Percentiles rank a stretch among this genome's conserved stretches.
These are phyloP conservation scores for Ursus arctos DNA, from an alignment of 2,113 vertebrate species.

Conservation along the genomic window DNA sequence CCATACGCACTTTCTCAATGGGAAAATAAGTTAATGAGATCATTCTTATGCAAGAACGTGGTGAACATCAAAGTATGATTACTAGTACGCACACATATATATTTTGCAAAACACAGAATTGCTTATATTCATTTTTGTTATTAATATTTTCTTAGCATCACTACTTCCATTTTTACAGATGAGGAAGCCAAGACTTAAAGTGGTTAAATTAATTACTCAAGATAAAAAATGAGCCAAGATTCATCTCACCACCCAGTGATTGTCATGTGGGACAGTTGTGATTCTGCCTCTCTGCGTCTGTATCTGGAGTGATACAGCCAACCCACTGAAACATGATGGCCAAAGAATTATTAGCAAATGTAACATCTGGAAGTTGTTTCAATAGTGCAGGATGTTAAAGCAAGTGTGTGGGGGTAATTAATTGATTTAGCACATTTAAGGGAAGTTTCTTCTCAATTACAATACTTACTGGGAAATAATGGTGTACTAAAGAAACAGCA, in stretches of 20 bases:
- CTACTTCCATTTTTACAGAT: not conserved
- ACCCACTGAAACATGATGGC: conserved; percentile 41
- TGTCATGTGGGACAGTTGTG: not conserved
- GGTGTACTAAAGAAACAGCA: conserved; percentile 57
- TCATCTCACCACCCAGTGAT: not conserved
- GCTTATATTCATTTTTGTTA: not conserved
- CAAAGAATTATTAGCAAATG: conserved; percentile 67
- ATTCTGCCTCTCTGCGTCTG: not conserved
- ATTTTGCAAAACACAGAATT: conserved; percentile 46
- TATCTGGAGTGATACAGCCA: not conserved
- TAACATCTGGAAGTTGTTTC: conserved; percentile 84
- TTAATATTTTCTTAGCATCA: not conserved
- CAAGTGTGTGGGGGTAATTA: conserved; percentile 79
- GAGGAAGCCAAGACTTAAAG: not conserved
- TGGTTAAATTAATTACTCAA: not conserved
- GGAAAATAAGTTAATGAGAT: conserved; percentile 72
- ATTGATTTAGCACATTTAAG: conserved; percentile 85
- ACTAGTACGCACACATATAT: not conserved
- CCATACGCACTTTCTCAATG: conserved; percentile 75
- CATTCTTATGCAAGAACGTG: conserved; percentile 71
- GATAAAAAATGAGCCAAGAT: not conserved
- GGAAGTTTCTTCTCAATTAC: conserved; percentile 80
- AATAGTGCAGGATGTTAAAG: conserved; percentile 74
- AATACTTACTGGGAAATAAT: conserved; percentile 79
- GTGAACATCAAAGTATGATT: conserved; percentile 62